Evolutionary conservation across 53 echinoderm and acorn worm genomes (phyloP), one percentile per base, ranked within the genome.

Genomic region (Luidia sarsii): DNA sequence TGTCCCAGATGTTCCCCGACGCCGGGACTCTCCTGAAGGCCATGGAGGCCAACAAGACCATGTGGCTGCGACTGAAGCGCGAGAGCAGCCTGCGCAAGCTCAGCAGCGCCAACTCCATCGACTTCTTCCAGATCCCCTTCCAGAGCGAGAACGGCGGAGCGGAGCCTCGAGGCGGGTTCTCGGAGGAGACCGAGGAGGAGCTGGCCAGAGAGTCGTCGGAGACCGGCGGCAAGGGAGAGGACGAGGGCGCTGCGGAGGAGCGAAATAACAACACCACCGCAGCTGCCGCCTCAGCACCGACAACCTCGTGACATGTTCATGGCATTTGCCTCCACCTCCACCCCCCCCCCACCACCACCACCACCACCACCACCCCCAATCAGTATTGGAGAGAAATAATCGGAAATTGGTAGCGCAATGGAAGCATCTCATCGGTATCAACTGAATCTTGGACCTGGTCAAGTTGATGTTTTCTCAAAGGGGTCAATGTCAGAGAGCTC

Each of bases 51-150:
- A 99, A 99, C 85, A 87, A 91, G 9, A 67, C 53, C 10, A 99
- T 99, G 99, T 99, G 99, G 99, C 85, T 82, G 24, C 89, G 80
- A 21, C 81, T 99, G 41, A 39, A 87, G 31, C 73, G 83, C 11
- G 99, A 99, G 80, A 99, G 89, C 57, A 82, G 82, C 63, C 80
- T 86, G 54, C 77, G 99, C 49, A 87, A 90, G 39, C 89, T 99
- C 24, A 99, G 99, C 82, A 99, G 99, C 83, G 91, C 99, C 66
- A 99, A 99, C 81, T 99, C 99, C 15, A 80, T 99, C 37, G 99
- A 99, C 81, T 99, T 99, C 87, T 99, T 99, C 81, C 80, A 89
- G 54, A 86, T 99, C 64, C 87, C 85, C 50, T 95, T 95, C 86
- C 70, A 55, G 28, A 86, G 88, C 52, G 95, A 95, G 82, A 77